Base-by-base conservation (phyloP, 1,140 invertebrate species). In the Hyles euphorbiae region DNA sequence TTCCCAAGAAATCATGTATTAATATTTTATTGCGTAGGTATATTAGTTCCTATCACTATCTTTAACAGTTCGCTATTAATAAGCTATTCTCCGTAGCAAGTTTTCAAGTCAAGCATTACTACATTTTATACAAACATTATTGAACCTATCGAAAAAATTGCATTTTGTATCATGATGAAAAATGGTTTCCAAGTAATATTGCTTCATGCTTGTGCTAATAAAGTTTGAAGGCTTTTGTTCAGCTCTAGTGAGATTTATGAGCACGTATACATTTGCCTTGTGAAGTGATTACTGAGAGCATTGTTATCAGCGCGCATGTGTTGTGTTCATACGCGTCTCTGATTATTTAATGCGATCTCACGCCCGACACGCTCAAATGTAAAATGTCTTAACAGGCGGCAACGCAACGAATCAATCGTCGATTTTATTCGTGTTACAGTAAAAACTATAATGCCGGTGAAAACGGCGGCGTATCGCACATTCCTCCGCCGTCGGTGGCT, bases 311-410 rank as follows among this genome's bases (percentile, higher is more conserved):
- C 56, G 67, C 74, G 67, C 75, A 72, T 81, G 78, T 83, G 73
- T 75, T 72, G 68, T 74, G 68, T 74, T 80, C 56, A 55, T 81
- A 74, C 78, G 70, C 71, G 70, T 81, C 74, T 76, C 72, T 81
- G 81, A 88, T 88, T 86, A 87, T 86, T 88, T 77, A 86, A 85
- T 81, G 74, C 71, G 70, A 79, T 87, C 80, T 86, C 78, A 78
- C 74, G 72, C 70, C 74, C 61, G 50, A 51, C 55, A 53, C 12
- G 50, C 50, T 56, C 36, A 40, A 40, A 40, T 8, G 8, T 58
- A 63, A 64, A 86, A 86, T 62, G 78, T 77, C 78, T 44, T 79
- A 86, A 84, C 60, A 54, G 70, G 63, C 75, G 45, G 67, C 67
- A 60, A 66, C 64, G 22, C 56, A 59, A 46, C 61, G 60, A 64